Base-by-base conservation (phyloP, 2,888 invertebrate species). In the Drosophila dives region DNA sequence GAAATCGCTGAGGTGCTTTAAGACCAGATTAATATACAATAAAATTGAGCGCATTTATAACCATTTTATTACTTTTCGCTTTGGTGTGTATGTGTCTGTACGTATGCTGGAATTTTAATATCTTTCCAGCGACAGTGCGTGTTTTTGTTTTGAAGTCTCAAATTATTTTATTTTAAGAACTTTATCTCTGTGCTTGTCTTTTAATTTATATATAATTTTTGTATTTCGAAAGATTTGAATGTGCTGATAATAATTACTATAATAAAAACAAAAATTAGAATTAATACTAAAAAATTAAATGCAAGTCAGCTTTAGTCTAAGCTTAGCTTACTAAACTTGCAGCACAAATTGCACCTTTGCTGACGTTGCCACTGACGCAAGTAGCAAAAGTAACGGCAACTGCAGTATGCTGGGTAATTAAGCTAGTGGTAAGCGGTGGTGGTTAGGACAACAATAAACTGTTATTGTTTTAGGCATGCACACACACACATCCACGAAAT, bases 321-420 rank as follows among this genome's bases (percentile, higher is more conserved):
- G 20, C 45, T 12, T 8, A 20, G 8, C 53, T 48, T 32, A 62
- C 45, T 36, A 55, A 62, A 40, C 45, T 40, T 58, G 34, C 51
- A 51, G 20, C n/a, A 55, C 45, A 26, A 20, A 11, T 45, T 64
- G 11, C n/a, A 4, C 12, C 8, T 33, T 33, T 59, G 50, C 38
- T 77, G 75, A 72, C 66, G 63, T 70, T 71, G 51, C 12, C 51
- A 45, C 42, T 68, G 68, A 73, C 75, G 73, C 54, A 73, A 73
- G 50, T 49, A 12, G 45, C 45, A 32, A 23, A 55, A 15, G 8
- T 23, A 53, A 15, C 11, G 23, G 38, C n/a, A 49, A 26, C 23
- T 61, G 56, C 64, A 48, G 20, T 45, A 15, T 49, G 33, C 53
- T 11, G 32, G 32, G 15, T 63, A 51, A 56, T 49, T 72, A 17